Evolutionary conservation across 1,140 invertebrate species (phyloP), one percentile per base, ranked within the genome.

Genomic region (Drosophila asahinai): DNA sequence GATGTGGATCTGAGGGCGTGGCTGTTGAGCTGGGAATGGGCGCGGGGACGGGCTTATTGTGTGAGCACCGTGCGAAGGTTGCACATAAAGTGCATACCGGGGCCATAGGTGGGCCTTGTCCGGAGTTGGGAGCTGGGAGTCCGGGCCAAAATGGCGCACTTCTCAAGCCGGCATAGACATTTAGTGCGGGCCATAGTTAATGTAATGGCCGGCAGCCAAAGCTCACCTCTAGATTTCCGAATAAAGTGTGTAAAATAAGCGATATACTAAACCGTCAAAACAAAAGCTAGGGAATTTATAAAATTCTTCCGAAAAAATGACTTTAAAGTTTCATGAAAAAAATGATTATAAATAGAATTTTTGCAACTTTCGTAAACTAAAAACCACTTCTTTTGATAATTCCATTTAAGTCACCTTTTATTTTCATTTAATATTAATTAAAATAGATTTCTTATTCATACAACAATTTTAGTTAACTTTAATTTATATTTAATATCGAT

Each of bases 81-180:
- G 82, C 78, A 75, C 74, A 83, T 83, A 80, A 83, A 84, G 77
- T 73, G 81, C 81, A 80, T 81, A 30, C 51, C 51, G 25, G 76
- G 81, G 63, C 82, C 73, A 77, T 74, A 73, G 75, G 59, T 64
- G 64, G 75, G 59, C 40, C 27, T 30, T 60, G 45, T 43, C 27
- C 59, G n/a, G 42, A 15, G 38, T 19, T 19, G n/a, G 42, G 47
- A 27, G 54, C 47, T 19, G 17, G 42, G 19, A 51, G 67, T 54
- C 73, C 40, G 17, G 60, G 55, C 48, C 61, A 71, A 80, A 83
- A 83, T 86, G 78, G 82, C 74, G 65, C 40, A 77, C 38, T 73
- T 77, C 80, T 65, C 71, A 64, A 71, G 70, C 47, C 65, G 38
- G 45, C 27, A 80, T 77, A 87, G 80, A 87, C 84, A 80, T 86